Evolutionary conservation across 2,888 invertebrate species (phyloP), one percentile per base, ranked within the genome.

Genomic region (Tricholauxania praeusta): DNA sequence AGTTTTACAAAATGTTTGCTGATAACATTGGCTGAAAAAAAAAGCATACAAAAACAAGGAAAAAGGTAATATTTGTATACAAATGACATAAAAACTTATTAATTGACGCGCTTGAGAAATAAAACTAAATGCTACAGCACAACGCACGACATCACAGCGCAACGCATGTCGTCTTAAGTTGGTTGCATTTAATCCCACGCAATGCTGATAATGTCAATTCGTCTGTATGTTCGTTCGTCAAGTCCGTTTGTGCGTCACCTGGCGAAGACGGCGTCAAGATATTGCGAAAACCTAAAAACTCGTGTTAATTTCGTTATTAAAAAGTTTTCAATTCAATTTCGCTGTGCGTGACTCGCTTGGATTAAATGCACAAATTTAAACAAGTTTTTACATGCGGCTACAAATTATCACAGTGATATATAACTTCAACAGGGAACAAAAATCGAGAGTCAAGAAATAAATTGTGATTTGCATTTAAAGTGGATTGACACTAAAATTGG

Each of bases 81-180:
- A 71, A 76, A 55, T 63, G 65, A 70, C 73, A 68, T 73, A 75
- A 77, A 79, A 77, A 80, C 79, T 79, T 80, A 80, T 78, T 76
- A 78, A 79, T 79, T 76, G 77, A 71, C 52, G 63, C 39, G 51
- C 64, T 49, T 64, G 64, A 51, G 64, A 64, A 64, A 64, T 28
- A 17, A 17, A 12, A 22, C 65, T 53, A 55, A 60, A 64, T 68
- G 64, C 64, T 59, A 69, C 68, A 51, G 22, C 32, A 73, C 75
- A 68, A 75, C 75, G 77, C 77, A 70, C 62, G 52, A 51, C 60
- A 74, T 72, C 49, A 22, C 28, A 51, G 14, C 28, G 49, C 12
- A 14, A n/a, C 66, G 55, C n/a, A 53, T 47, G 66, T 57, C 72
- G 60, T 76, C 77, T 64, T 7, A 22, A 49, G 49, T 22, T 51